Evolutionary conservation across 2,888 invertebrate genomes (phyloP).

Genomic region (Tineola bisselliella): DNA sequence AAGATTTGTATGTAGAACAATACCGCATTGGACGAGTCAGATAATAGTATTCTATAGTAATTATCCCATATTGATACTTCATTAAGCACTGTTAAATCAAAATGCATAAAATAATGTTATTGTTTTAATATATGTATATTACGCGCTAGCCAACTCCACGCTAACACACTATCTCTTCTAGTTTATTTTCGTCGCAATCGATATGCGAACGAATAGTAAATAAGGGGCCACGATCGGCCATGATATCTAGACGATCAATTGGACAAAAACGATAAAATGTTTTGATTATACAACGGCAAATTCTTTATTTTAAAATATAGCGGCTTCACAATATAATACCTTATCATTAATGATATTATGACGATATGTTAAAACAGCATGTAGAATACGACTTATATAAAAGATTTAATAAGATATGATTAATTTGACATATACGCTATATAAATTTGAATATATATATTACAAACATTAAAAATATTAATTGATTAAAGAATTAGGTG

Average conservation of each 20-base stretch:
- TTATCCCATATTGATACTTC: background rate
- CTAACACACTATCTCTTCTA: conserved; percentile 61
- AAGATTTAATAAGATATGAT: background rate
- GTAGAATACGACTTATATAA: conserved; percentile 37
- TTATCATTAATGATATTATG: conserved; percentile 58
- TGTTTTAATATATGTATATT: conserved; percentile 17
- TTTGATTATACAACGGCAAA: conserved; percentile 66
- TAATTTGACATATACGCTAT: background rate
- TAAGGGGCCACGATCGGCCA: conserved; percentile 46
- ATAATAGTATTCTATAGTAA: background rate
- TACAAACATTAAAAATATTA: conserved; percentile 46
- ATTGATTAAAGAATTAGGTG: conserved; percentile 30
- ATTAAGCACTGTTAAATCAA: background rate
- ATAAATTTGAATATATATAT: conserved; percentile 34
- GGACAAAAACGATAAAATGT: conserved; percentile 61
- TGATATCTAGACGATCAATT: conserved; percentile 46
- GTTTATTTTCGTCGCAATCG: conserved; percentile 60
- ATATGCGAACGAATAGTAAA: conserved; percentile 51
- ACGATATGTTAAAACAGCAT: conserved; percentile 66
- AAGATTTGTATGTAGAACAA: background rate
- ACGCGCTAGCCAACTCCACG: conserved; percentile 59
- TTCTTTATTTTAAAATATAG: conserved; percentile 68
- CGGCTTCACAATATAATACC: conserved; percentile 63
- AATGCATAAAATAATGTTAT: background rate
- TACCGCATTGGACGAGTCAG: conserved; percentile 62